Base-by-base conservation (phyloP, 2,113 vertebrate genomes). In the Corythornis madagascariensis region DNA sequence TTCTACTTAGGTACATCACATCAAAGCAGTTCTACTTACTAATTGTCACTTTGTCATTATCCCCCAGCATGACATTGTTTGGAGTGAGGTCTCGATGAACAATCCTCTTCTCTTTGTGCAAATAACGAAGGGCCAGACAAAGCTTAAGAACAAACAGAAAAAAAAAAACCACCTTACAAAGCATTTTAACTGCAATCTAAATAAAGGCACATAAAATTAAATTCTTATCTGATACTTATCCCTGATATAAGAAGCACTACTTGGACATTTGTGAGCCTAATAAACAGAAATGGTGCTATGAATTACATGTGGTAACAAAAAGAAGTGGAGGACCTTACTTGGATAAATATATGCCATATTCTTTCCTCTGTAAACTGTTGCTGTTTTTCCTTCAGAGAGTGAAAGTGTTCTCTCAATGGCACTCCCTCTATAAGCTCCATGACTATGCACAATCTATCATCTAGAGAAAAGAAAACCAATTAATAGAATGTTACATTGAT, bases 71-170 rank as follows among this genome's bases (percentile, higher is more conserved):
- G 79, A 99, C 97, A 87, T 99, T 99, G 95, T 98, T 99, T 0
- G 98, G 98, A 4, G 98, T 98, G 67, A 99, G 98, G 80, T 99
- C 98, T 78, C 97, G 89, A 86, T 99, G 99, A 67, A 99, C 97
- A 61, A 99, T 99, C 71, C 97, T 98, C 92, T 99, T 99, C 92
- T 99, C 98, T 89, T 98, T 98, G 97, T 99, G 98, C 57, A 99
- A 97, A 95, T 99, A 99, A 64, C 96, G 91, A 91, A 99, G 95
- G 22, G 98, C 98, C 90, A 99, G 95, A 93, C 98, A 99, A 77
- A 99, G 97, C 98, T 99, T 96, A 28, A 94, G 91, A 96, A 94
- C 18, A 95, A 97, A 89, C 2, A 86, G 45, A 90, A 73, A 77
- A 28, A 66, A 38, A 38, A 28, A 66, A 38, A 38, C 4, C 21